Base-by-base conservation (phyloP, 2,888 invertebrate species). In the Chrysomela aeneicollis region DNA sequence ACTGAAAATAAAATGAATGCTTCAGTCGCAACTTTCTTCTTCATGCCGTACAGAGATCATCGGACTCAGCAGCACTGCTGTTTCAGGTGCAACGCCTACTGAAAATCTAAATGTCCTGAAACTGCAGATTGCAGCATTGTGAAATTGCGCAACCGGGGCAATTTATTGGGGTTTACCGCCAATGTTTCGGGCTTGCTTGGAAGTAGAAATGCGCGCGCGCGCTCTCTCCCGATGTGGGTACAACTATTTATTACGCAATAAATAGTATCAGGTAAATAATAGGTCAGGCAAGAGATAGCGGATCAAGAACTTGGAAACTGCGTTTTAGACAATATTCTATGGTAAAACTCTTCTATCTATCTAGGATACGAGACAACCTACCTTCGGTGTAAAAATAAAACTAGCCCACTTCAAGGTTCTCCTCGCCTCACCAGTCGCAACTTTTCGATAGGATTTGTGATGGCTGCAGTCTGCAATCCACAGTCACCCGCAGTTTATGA, bases 81-180 rank as follows among this genome's bases (percentile, higher is more conserved):
- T 59, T 61, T 67, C 59, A 70, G 65, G 66, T 66, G 66, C 68
- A 64, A 64, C 66, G 68, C 64, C 64, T 61, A 46, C 52, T 46
- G 22, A 17, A 15, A 51, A 63, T 61, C 58, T 21, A 58, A 60
- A 60, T 60, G 53, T 64, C 64, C 65, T 32, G 63, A 63, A 63
- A 67, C 61, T 67, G 68, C 68, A 72, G 71, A 72, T 67, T 74
- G 72, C 72, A 69, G 72, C 68, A 71, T 72, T 72, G 73, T 70
- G 66, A 63, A 70, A 72, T 76, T 76, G 76, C 75, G 76, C 75
- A 76, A 76, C 73, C 66, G 63, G 72, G 69, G 66, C 70, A 68
- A 70, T 26, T 26, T 71, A 72, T 74, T 73, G 66, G 72, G 69
- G 67, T 67, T 73, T 72, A 65, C 70, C 69, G 73, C 74, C 74